Evolutionary conservation across 2,888 invertebrate genomes (phyloP), one percentile per base, ranked within the genome.

Genomic region (Mechanitis mazaeus): DNA sequence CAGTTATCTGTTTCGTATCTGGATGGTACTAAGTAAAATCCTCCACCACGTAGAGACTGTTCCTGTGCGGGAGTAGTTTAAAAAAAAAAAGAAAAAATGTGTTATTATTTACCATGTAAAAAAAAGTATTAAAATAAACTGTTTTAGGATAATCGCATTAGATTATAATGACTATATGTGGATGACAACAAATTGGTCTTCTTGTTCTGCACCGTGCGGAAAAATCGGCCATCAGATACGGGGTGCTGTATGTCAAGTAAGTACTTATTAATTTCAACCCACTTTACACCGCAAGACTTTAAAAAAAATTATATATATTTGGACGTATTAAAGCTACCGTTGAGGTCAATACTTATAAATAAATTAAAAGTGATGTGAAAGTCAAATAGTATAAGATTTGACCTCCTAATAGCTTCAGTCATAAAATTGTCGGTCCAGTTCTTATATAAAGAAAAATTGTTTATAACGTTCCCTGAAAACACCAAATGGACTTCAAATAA

Each of bases 121-220:
- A 20, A 20, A 20, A 20, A 20, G 0, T 20, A 38, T 38, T 38
- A 9, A 42, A 42, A 42, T 11, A 42, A 42, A 38, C 38, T 42
- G 42, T 42, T 57, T 57, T 47, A 80, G 66, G 84, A 91, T 73
- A 75, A 74, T 74, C 68, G 72, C 79, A n/a, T 60, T 70, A 0
- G 87, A 86, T 35, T 73, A 76, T 1, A 75, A 72, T 28, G 84
- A 93, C 72, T 96, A 95, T 79, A 93, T 93, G 69, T 97, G 97
- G 97, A 91, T 93, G 76, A 92, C 94, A 11, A 94, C 95, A 0
- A 94, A 94, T 9, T 98, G 98, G 98, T 95, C 96, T 0, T 91
- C 93, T 12, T 98, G 98, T 79, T 95, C 95, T 1, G 94, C 95
- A 69, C 93, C 93, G 0, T 98, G 97, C 74, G 96, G 96, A 0